Percentiles rank a stretch among this genome's conserved stretches.
Conservation (phyloP, 2,113 vertebrate species). For the Melanostigma gelatinosum region DNA sequence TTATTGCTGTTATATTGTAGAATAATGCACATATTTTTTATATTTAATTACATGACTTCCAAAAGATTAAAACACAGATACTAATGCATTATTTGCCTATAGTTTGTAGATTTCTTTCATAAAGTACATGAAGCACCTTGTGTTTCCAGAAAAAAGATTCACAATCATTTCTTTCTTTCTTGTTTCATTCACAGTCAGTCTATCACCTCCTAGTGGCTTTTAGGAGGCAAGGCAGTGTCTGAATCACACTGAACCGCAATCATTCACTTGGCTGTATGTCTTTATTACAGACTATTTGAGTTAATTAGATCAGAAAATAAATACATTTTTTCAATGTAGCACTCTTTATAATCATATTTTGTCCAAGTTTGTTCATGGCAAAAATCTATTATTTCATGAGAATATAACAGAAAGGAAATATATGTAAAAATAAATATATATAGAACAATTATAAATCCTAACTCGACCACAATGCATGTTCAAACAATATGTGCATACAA, state of each 20-base stretch:
- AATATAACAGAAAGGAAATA: constrained; percentile 12
- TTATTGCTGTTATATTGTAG: background rate
- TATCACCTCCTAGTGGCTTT: background rate
- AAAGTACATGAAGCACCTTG: background rate
- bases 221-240: background rate
- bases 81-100: background rate
- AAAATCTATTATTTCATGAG: constrained; percentile 11
- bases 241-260: background rate
- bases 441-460: constrained; percentile 28
- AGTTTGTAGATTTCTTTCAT: background rate
- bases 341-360: constrained; percentile 44
- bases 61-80: constrained; percentile 1
- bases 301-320: background rate
- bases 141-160: background rate
- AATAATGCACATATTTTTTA: background rate
- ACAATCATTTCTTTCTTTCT: background rate
- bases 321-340: background rate
- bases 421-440: background rate
- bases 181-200: constrained; percentile 6
- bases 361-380: background rate
- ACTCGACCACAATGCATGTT: constrained; percentile 14
- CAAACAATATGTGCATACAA: background rate
- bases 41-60: constrained; percentile 34
- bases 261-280: background rate
- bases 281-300: background rate